Percentiles rank a stretch among this genome's conserved stretches.
These are phyloP conservation scores for Cygnus atratus DNA, from an alignment of 2,113 vertebrate species.

Conservation along the genomic window DNA sequence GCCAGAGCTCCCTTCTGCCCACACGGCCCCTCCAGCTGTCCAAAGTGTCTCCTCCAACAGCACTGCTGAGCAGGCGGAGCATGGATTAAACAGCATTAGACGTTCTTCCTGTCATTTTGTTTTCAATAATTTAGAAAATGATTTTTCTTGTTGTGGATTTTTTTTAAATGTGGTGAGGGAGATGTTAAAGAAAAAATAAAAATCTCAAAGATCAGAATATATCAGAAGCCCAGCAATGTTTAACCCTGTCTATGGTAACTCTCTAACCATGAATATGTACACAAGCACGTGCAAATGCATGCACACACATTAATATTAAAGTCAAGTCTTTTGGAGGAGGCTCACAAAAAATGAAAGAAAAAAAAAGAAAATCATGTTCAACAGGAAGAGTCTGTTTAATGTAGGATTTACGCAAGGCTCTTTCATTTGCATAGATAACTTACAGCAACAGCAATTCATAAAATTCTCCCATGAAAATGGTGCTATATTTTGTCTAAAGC, in stretches of 20 bases:
- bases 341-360: not conserved
- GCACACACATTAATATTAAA: not conserved
- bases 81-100: not conserved
- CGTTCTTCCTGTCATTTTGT: not conserved
- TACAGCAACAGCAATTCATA: constrained; percentile 20
- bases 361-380: not conserved
- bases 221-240: not conserved
- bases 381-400: constrained; percentile 28
- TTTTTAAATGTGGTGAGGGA: not conserved
- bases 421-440: constrained; percentile 50
- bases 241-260: not conserved
- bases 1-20: not conserved
- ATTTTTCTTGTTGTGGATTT: not conserved
- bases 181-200: not conserved
- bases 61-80: not conserved
- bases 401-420: constrained; percentile 24
- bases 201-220: not conserved
- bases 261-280: not conserved
- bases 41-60: constrained; percentile 24
- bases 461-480: constrained; percentile 19
- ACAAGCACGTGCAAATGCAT: not conserved
- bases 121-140: not conserved
- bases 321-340: not conserved
- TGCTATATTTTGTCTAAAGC: constrained; percentile 52
- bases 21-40: constrained; percentile 19